These are phyloP conservation scores for Lysiphlebus fabarum DNA, from an alignment of 1,140 invertebrate species.

Conservation along the genomic window DNA sequence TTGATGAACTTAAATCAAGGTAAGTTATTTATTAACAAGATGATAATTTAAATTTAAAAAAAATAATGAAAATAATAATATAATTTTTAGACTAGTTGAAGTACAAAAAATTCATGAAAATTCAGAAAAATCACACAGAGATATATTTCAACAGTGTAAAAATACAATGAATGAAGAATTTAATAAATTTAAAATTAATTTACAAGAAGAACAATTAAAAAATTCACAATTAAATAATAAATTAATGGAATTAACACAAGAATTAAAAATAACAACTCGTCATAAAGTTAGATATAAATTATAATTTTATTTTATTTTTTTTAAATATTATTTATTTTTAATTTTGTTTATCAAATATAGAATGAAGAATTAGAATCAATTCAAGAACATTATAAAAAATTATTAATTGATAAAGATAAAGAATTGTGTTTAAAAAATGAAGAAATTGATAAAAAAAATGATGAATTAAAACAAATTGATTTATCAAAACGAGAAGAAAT, in stretches of 20 bases:
- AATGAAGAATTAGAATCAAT: conserved; percentile 25
- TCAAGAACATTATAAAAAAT: conserved; percentile 25
- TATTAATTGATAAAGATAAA: conserved; percentile 32
- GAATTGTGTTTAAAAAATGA: conserved; percentile 33
- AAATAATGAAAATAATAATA: neutral
- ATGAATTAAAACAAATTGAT: conserved; percentile 29
- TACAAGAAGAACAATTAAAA: conserved; percentile 29
- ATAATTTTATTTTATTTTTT: neutral
- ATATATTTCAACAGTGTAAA: conserved; percentile 33
- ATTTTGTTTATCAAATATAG: conserved; percentile 20
- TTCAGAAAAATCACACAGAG: conserved; percentile 30
- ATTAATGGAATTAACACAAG: conserved; percentile 22
- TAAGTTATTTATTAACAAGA: conserved; percentile 23
- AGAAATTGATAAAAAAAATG: conserved; percentile 30
- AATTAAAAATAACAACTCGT: conserved; percentile 28
- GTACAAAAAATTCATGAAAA: conserved; percentile 31
- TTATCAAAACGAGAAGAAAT: conserved; percentile 30
- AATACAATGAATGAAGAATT: conserved; percentile 29
- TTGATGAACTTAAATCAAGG: conserved; percentile 34
- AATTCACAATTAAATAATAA: conserved; percentile 28
- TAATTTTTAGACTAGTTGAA: conserved; percentile 30
- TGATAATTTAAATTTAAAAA: conserved; percentile 10
- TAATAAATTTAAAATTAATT: conserved; percentile 30
- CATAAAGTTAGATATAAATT: conserved; percentile 29
- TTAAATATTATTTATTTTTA: neutral